Conservation (phyloP, 2,113 vertebrate genomes). For the Percopsis transmontana region DNA sequence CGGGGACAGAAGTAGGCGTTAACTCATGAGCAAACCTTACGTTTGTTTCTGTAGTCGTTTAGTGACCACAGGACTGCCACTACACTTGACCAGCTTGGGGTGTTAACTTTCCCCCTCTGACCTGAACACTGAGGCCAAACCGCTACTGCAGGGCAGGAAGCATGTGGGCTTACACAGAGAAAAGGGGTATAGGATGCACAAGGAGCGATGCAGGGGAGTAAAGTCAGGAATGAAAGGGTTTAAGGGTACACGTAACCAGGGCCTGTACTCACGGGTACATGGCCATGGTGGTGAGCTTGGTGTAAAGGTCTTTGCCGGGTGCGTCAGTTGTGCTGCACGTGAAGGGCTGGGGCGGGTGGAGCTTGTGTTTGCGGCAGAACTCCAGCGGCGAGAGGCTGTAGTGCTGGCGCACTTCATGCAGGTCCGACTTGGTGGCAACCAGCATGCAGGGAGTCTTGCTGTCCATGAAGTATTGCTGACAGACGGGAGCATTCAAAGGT, state of each 20-base stretch:
- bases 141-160: neutral
- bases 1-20: no score
- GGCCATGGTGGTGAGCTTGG: slow-evolving; percentile 97
- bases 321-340: slow-evolving; percentile 88
- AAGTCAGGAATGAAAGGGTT: slow-evolving; percentile 1
- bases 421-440: slow-evolving; percentile 92
- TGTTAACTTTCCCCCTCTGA: neutral
- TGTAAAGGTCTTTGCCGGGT: slow-evolving; percentile 93
- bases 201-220: neutral
- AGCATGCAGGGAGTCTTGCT: slow-evolving; percentile 95
- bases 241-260: slow-evolving; percentile 48
- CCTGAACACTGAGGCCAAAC: neutral
- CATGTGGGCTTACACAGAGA: neutral
- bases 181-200: neutral
- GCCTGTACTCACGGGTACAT: slow-evolving; percentile 97
- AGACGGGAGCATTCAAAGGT: slow-evolving; percentile 6
- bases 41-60: no score
- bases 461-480: slow-evolving; percentile 95
- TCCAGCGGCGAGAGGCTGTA: slow-evolving; percentile 88
- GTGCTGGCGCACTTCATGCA: slow-evolving; percentile 93
- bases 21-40: no score
- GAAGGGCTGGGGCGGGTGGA: slow-evolving; percentile 96
- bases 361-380: slow-evolving; percentile 98
- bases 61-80: no score
- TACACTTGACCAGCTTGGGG: neutral